phyloP scores from a whole-genome alignment of 2,888 invertebrate species.

The Kuschelorhynchus macadamiae region DNA sequence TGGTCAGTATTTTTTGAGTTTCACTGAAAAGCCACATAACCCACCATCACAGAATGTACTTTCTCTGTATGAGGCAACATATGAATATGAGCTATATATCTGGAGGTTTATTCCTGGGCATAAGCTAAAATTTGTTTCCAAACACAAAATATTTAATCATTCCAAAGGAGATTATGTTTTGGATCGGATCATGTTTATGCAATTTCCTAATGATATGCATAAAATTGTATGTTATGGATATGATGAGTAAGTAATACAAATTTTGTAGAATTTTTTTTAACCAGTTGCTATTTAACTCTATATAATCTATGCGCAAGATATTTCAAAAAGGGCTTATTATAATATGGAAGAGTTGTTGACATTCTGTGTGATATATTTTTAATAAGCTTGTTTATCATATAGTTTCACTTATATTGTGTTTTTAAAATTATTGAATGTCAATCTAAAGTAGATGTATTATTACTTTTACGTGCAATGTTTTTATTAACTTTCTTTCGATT shows the following conservation, averaged over 20 bases:
- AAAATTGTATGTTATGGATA: constrained; percentile 79
- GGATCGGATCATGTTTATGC: constrained; percentile 77
- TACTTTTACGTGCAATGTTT: too few relatives aligned
- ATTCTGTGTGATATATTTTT: too few relatives aligned
- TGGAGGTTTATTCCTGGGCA: constrained; percentile 68
- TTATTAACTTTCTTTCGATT: too few relatives aligned
- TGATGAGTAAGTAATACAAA: constrained; percentile 73
- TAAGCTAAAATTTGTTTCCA: constrained; percentile 62
- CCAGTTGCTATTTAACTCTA: too few relatives aligned
- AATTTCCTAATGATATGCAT: constrained; percentile 79
- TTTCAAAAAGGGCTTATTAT: too few relatives aligned
- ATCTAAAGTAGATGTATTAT: too few relatives aligned
- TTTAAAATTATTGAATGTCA: too few relatives aligned
- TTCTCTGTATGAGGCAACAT: constrained; percentile 50
- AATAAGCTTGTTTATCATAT: too few relatives aligned
- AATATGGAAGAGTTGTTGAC: too few relatives aligned
- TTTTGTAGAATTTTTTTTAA: too few relatives aligned
- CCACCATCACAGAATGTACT: constrained; percentile 50
- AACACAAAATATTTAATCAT: constrained; percentile 67
- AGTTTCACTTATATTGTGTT: too few relatives aligned
- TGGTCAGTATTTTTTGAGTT: constrained; percentile 92
- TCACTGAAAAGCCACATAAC: constrained; percentile 70
- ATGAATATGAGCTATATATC: constrained; percentile 66
- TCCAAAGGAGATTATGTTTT: constrained; percentile 61
- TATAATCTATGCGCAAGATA: too few relatives aligned